Percentiles rank a stretch among this genome's conserved stretches.
phyloP scores from a whole-genome alignment of 2,797 vertebrate genomes.

The Prunella strophiata region DNA sequence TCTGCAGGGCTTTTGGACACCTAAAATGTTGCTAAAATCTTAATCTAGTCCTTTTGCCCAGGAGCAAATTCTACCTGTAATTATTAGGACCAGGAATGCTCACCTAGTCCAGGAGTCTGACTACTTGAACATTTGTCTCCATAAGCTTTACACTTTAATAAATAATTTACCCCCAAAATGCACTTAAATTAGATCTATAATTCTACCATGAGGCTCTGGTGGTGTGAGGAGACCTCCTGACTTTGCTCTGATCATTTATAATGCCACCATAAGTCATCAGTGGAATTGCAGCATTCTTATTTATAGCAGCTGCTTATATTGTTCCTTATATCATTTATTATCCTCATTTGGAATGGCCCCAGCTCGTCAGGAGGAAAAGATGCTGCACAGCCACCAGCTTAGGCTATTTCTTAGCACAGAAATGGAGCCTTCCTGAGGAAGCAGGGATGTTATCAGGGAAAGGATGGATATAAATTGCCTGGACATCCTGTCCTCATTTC shows the following conservation, averaged over 20 bases:
- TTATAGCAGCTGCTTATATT: conserved; percentile 63
- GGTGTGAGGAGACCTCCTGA: conserved; percentile 68
- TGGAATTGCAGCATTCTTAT: conserved; percentile 68
- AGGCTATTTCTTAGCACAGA: conserved; percentile 2
- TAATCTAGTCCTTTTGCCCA: background rate
- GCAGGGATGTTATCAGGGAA: background rate
- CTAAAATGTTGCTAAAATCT: conserved; percentile 28
- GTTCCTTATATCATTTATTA: conserved; percentile 65
- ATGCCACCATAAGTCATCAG: conserved; percentile 64
- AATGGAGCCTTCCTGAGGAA: background rate
- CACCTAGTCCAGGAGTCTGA: conserved; percentile 43
- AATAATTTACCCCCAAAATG: conserved; percentile 72
- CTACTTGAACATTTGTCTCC: conserved; percentile 55
- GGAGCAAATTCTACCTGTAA: conserved; percentile 39
- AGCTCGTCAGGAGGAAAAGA: conserved; percentile 19
- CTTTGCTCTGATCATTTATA: conserved; percentile 63
- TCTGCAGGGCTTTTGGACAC: background rate
- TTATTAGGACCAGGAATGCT: conserved; percentile 38
- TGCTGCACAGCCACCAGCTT: background rate
- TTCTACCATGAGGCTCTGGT: conserved; percentile 56
- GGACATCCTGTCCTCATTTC: background rate
- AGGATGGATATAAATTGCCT: conserved; percentile 8
- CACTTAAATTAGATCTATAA: conserved; percentile 67
- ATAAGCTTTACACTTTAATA: conserved; percentile 65
- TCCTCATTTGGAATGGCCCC: conserved; percentile 57